Percentiles rank a stretch among this genome's conserved stretches.
Evolutionary conservation across 2,113 vertebrate genomes (phyloP).

Genomic region (Uropsilus gracilis): DNA sequence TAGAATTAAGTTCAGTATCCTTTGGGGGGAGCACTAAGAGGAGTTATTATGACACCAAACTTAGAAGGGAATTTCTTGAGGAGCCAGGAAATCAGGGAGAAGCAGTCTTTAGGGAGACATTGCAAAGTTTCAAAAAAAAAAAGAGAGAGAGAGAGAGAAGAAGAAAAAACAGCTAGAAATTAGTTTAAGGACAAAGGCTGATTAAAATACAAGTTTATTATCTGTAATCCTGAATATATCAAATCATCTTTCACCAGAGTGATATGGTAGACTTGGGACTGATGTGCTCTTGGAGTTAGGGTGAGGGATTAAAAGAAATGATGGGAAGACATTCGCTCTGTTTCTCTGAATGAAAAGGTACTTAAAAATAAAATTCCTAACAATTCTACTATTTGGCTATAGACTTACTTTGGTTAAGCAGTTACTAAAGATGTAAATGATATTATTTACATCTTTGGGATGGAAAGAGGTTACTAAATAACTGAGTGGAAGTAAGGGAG

Average conservation of each 20-base stretch:
- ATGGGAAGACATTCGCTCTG: neutral
- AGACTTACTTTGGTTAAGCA: neutral
- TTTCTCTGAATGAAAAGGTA: constrained; percentile 17
- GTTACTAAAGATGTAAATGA: neutral
- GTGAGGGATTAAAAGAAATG: neutral
- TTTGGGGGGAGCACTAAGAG: constrained; percentile 80
- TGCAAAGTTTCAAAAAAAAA: constrained; percentile 81
- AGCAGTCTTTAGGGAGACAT: constrained; percentile 83
- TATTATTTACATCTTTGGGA: no score
- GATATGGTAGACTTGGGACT: neutral
- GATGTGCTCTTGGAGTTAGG: neutral
- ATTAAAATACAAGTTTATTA: constrained; percentile 17
- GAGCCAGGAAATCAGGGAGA: constrained; percentile 83
- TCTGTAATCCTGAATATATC: neutral
- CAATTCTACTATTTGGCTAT: neutral
- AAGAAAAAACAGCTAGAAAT: constrained; percentile 71
- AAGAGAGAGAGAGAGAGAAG: constrained; percentile 54
- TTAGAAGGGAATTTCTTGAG: constrained; percentile 83
- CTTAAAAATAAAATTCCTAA: constrained; percentile 5
- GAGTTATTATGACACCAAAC: constrained; percentile 84
- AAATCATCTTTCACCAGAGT: neutral
- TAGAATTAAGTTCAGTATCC: constrained; percentile 85
- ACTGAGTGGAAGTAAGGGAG: neutral
- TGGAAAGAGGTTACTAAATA: no score
- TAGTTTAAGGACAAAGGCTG: constrained; percentile 68